Percentiles rank a stretch among this genome's conserved stretches.
These are phyloP conservation scores for Cryptomyrus ogoouensis DNA, from an alignment of 2,113 vertebrate genomes.

Conservation along the genomic window DNA sequence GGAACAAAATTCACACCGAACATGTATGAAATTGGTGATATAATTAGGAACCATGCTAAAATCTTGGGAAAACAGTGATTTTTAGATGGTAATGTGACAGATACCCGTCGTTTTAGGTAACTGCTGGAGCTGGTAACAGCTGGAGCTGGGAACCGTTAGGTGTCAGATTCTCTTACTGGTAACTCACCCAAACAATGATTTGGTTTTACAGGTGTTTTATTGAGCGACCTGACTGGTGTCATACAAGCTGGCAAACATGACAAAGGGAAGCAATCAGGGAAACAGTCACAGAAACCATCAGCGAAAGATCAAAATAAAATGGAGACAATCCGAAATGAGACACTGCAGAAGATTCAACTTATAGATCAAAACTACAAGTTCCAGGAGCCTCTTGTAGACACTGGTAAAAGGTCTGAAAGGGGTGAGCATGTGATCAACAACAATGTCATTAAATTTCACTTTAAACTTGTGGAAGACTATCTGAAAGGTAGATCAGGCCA, in stretches of 20 bases:
- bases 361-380: background rate
- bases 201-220: background rate
- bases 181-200: background rate
- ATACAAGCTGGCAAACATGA: background rate
- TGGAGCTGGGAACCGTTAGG: background rate
- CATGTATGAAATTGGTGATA: too few species aligned
- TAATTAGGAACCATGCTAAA: too few species aligned
- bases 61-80: too few species aligned
- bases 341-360: background rate
- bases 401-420: background rate
- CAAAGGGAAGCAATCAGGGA: background rate
- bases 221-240: background rate
- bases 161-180: background rate
- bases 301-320: background rate
- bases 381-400: background rate
- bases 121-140: too few species aligned
- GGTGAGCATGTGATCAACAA: background rate
- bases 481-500: background rate
- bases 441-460: background rate
- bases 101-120: too few species aligned
- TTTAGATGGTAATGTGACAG: too few species aligned
- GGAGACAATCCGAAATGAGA: fast-evolving
- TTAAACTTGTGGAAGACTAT: background rate
- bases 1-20: too few species aligned
- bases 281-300: background rate